A percentile compares a stretch with the other conserved stretches of the same genome.
Evolutionary conservation across 2,113 vertebrate species (phyloP).

Genomic region (Aramus guarauna): DNA sequence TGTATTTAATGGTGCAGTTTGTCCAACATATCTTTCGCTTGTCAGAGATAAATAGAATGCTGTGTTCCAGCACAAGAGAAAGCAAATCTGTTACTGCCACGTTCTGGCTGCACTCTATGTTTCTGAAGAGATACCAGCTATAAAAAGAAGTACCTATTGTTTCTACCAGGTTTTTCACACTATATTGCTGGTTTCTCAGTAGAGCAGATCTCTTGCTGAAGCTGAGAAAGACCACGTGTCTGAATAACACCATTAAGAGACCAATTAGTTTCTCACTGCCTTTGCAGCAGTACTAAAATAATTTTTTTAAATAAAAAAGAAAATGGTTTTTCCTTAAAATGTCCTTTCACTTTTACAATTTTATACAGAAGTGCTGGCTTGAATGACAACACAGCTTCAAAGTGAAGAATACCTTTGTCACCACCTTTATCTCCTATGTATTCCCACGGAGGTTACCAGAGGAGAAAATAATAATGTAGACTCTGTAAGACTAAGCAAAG

Average conservation of each 20-base stretch:
- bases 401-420: not conserved
- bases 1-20: constrained; percentile 55
- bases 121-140: constrained; percentile 44
- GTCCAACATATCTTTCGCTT: constrained; percentile 50
- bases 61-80: constrained; percentile 50
- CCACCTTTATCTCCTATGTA: not conserved
- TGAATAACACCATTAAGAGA: constrained; percentile 15
- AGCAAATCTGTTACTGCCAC: constrained; percentile 56
- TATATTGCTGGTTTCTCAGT: constrained; percentile 10
- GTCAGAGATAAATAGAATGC: constrained; percentile 65
- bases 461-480: not conserved
- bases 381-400: not conserved
- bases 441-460: not conserved
- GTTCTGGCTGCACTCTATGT: constrained; percentile 28
- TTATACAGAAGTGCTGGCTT: not conserved
- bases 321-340: not conserved
- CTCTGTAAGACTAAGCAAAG: not conserved
- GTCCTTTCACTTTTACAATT: not conserved
- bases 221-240: constrained; percentile 1
- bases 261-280: not conserved
- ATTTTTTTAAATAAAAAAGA: not conserved
- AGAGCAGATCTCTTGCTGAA: not conserved
- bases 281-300: not conserved
- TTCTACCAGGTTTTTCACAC: constrained; percentile 46
- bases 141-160: constrained; percentile 61